Evolutionary conservation across 92 coral and sea anemone species (phyloP), one percentile per base, ranked within the genome.

Genomic region (Phymanthus crucifer): DNA sequence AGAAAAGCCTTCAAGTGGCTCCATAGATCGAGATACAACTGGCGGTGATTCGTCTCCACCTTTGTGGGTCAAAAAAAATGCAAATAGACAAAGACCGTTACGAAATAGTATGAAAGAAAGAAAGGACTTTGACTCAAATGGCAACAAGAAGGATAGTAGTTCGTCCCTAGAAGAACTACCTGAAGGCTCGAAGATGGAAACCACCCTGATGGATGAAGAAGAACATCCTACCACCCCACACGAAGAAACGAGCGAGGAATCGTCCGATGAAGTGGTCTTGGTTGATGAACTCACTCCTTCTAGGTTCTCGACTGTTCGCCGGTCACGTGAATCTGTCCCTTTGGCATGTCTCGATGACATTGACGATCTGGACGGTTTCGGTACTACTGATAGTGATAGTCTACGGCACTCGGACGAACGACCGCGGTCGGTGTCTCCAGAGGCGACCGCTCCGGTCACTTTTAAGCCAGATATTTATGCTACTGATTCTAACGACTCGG

Each of bases 281-380:
- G 66, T 87, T 5, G 90, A 85, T 24, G 85, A 89, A 13, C 78
- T 89, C 7, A 72, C 78, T 0, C 97, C 97, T 13, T 93, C 94
- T 2, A 87, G 84, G 66, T 92, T 87, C 58, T 92, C 97, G 11
- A 88, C 93, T 5, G 97, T 92, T 37, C 85, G 97, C 3, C 89
- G 90, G 26, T 92, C 91, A 3, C 74, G 71, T 35, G 97, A 92
- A 14, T 66, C 43, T 56, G 83, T 81, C 26, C 87, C 84, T 14
- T 38, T 80, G 18, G 87, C 84, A n/a, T 81, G 80, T 21, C 58
- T 74, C 65, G 93, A 92, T 43, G 80, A 83, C 74, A 50, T 83
- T 75, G 69, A 72, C 26, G 79, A 78, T 36, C 56, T 85, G 27
- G 80, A 40, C 19, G 83, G 80, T 40, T 70, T 52, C 40, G 79